A percentile compares a stretch with the other conserved stretches of the same genome.
Evolutionary conservation across 1,140 invertebrate species (phyloP).

Genomic region (Megalonaias nervosa): DNA sequence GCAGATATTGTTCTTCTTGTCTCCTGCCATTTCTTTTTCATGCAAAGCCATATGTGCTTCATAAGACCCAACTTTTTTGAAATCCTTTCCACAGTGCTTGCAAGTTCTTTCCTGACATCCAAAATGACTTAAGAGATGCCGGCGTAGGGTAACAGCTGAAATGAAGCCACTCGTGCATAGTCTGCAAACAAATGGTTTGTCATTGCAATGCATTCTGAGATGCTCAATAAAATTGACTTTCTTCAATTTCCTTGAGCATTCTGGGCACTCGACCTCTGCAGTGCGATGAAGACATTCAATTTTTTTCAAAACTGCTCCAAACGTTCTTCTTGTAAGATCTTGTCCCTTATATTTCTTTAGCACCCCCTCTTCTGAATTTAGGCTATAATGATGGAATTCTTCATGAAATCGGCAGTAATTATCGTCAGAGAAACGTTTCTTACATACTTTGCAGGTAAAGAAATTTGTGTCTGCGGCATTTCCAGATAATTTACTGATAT

Average conservation of each 20-base stretch:
- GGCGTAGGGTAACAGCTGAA: slow-evolving; percentile 51
- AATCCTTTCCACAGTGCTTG: slow-evolving; percentile 60
- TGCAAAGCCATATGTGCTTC: slow-evolving; percentile 58
- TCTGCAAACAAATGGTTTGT: slow-evolving; percentile 59
- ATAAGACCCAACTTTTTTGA: slow-evolving; percentile 53
- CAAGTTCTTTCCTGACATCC: slow-evolving; percentile 54
- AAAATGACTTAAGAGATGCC: slow-evolving; percentile 65
- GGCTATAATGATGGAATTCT: slow-evolving; percentile 58
- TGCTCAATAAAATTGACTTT: slow-evolving; percentile 62
- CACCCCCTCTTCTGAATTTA: slow-evolving; percentile 53
- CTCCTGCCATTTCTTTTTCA: slow-evolving; percentile 49
- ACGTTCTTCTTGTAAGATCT: slow-evolving; percentile 51
- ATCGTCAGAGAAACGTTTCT: slow-evolving; percentile 58
- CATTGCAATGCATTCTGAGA: slow-evolving; percentile 58
- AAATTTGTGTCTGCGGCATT: slow-evolving; percentile 28
- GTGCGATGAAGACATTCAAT: slow-evolving; percentile 43
- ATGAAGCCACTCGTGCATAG: slow-evolving; percentile 58
- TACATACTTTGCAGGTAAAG: slow-evolving; percentile 55
- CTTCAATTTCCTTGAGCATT: slow-evolving; percentile 57
- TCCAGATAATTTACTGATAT: slow-evolving; percentile 40
- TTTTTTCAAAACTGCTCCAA: slow-evolving; percentile 47
- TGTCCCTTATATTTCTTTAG: slow-evolving; percentile 44
- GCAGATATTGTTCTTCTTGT: slow-evolving; percentile 71
- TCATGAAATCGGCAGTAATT: slow-evolving; percentile 59
- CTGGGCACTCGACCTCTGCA: slow-evolving; percentile 54